These are phyloP conservation scores for Lasius fuliginosus DNA, from an alignment of 2,888 invertebrate genomes.

Conservation along the genomic window DNA sequence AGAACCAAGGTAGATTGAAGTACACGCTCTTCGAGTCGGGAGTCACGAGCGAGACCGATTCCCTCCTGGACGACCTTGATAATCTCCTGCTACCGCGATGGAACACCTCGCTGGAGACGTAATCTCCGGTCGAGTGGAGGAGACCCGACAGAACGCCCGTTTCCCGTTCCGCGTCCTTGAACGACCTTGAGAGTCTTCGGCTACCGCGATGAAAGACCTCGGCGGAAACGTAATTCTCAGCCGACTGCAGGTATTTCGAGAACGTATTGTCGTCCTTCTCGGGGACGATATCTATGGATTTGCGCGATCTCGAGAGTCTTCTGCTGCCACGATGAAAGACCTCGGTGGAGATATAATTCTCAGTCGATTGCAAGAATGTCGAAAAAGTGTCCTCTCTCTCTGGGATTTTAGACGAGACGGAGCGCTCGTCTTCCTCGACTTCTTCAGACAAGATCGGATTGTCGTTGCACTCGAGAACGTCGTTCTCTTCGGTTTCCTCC, in stretches of 20 bases:
- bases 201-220: conserved; percentile 76
- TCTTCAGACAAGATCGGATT: conserved; percentile 1
- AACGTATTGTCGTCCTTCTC: conserved; percentile 26
- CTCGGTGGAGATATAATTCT: conserved; percentile 67
- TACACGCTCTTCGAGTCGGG: conserved; percentile 13
- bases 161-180: background rate
- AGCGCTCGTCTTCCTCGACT: background rate
- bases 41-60: background rate
- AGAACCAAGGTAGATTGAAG: conserved; percentile 58
- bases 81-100: conserved; percentile 73
- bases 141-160: conserved; percentile 44
- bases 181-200: conserved; percentile 61
- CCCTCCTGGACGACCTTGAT: conserved; percentile 59
- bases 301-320: conserved; percentile 62
- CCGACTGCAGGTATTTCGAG: conserved; percentile 63
- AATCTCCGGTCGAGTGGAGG: conserved; percentile 66
- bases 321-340: conserved; percentile 74
- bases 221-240: conserved; percentile 63
- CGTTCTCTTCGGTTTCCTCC: background rate
- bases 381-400: conserved; percentile 6
- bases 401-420: background rate
- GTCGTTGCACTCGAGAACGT: background rate
- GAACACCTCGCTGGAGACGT: conserved; percentile 73
- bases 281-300: conserved; percentile 15
- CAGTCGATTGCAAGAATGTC: conserved; percentile 60